Percentiles rank a stretch among this genome's conserved stretches.
Conservation (phyloP, 2,888 invertebrate genomes). For the Caenorhabditis sp. region DNA sequence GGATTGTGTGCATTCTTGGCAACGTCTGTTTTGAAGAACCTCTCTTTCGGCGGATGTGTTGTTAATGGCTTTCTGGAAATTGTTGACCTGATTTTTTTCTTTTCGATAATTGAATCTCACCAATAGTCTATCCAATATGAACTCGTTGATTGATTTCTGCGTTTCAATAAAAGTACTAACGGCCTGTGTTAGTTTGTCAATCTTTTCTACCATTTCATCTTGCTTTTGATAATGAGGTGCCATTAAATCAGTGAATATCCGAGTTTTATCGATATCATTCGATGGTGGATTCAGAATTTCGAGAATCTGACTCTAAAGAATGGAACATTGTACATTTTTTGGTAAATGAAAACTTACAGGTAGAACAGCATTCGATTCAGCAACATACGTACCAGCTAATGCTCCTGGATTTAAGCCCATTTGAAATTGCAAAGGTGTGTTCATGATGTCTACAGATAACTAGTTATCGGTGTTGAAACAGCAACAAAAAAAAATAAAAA, state of each 20-base stretch:
- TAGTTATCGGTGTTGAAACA: neutral
- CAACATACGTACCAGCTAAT: neutral
- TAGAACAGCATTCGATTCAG: slow-evolving; percentile 7
- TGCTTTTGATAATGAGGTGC: slow-evolving; percentile 37
- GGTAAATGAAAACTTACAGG: slow-evolving; percentile 10
- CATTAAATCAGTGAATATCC: slow-evolving; percentile 21
- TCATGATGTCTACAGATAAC: neutral
- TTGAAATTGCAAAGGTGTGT: slow-evolving; percentile 11
- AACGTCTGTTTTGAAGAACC: no score
- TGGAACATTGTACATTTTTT: neutral
- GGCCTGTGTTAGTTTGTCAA: slow-evolving; percentile 14
- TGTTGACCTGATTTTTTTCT: neutral
- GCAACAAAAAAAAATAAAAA: neutral
- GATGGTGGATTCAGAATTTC: slow-evolving; percentile 28
- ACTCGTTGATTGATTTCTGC: slow-evolving; percentile 26
- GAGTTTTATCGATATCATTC: slow-evolving; percentile 17
- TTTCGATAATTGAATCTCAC: slow-evolving; percentile 6
- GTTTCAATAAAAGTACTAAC: slow-evolving; percentile 19
- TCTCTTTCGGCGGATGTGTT: neutral
- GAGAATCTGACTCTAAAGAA: slow-evolving; percentile 30
- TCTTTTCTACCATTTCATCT: slow-evolving; percentile 23
- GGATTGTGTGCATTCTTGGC: no score
- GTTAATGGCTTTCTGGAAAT: neutral
- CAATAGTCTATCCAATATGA: slow-evolving; percentile 12
- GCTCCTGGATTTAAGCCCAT: slow-evolving; percentile 30